Evolutionary conservation across 2,797 vertebrate genomes (phyloP), one percentile per base, ranked within the genome.

Genomic region (Chelmon rostratus): DNA sequence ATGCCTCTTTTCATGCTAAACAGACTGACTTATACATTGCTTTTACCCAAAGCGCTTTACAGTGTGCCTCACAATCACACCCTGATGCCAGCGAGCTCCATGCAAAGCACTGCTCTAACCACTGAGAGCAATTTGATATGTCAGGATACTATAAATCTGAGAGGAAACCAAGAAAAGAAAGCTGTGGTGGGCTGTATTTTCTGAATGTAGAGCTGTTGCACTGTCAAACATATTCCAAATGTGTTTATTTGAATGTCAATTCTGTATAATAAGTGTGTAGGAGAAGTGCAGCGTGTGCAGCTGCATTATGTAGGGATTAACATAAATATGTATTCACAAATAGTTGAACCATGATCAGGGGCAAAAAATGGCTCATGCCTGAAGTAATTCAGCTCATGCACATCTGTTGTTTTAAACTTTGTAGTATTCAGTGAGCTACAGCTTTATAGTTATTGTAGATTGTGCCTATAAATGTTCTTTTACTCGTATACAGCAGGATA

Each of bases 1-100:
- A 46, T 3, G 25, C 49, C 50, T 53, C 49, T 40, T 57, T 37
- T 67, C 54, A 50, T 42, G 46, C 23, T 67, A 67, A 59, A 38
- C 12, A 35, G 49, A 33, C 19, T 44, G 19, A 18, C 31, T 58
- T 58, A 23, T 58, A 8, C 5, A 44, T 15, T 7, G 15, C 31
- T 38, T 25, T 49, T 10, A 37, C 23, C 53, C 42, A 31, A 9
- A 66, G 42, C 8, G 0, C 42, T 66, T 75, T 15, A 46, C 21
- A 69, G 8, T 18, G 42, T 57, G 42, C 23, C 31, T 56, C 44
- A 23, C 53, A 70, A 63, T 58, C 58, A 49, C 21, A 49, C 21
- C 18, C 8, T 54, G 56, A 52, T 52, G 37, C 21, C 18, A 57
- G 46, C 47, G 58, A 47, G 31, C 49, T 47, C 23, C 9, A 47